phyloP scores from a whole-genome alignment of 1,140 invertebrate genomes.

The Stegodyphus dumicola region DNA sequence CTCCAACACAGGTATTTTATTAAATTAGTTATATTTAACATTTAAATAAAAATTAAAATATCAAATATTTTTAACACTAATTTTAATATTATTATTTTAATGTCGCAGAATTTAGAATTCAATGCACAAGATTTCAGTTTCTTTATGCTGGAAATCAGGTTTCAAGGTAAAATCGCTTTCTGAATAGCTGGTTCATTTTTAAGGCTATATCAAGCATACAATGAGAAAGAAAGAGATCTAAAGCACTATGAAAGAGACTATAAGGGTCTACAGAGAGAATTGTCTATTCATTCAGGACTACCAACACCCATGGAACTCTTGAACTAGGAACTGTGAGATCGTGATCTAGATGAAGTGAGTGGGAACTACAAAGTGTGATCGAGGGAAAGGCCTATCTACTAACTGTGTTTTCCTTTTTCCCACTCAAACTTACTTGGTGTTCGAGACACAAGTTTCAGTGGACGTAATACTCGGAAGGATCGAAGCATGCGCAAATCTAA shows the following conservation, averaged over 20 bases:
- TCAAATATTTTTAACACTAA: too few species aligned
- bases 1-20: too few species aligned
- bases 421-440: constrained; percentile 73
- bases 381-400: constrained; percentile 38
- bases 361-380: constrained; percentile 50
- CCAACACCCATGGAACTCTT: constrained; percentile 19
- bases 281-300: constrained; percentile 51
- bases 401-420: constrained; percentile 12
- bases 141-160: too few species aligned
- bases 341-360: constrained; percentile 54
- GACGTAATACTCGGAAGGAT: constrained; percentile 74
- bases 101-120: too few species aligned
- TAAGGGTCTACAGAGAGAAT: constrained; percentile 44
- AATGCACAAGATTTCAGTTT: too few species aligned
- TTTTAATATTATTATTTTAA: too few species aligned
- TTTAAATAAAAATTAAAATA: too few species aligned
- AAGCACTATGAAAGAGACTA: constrained; percentile 44
- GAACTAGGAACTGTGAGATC: constrained; percentile 32
- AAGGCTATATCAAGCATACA: constrained; percentile 19
- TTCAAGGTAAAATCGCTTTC: too few species aligned
- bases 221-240: constrained; percentile 27
- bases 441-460: constrained; percentile 76
- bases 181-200: too few species aligned
- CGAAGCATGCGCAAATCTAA: constrained; percentile 72
- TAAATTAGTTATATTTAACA: too few species aligned